Conservation (phyloP, 2,797 vertebrate species). For the Clarias pachynema region DNA sequence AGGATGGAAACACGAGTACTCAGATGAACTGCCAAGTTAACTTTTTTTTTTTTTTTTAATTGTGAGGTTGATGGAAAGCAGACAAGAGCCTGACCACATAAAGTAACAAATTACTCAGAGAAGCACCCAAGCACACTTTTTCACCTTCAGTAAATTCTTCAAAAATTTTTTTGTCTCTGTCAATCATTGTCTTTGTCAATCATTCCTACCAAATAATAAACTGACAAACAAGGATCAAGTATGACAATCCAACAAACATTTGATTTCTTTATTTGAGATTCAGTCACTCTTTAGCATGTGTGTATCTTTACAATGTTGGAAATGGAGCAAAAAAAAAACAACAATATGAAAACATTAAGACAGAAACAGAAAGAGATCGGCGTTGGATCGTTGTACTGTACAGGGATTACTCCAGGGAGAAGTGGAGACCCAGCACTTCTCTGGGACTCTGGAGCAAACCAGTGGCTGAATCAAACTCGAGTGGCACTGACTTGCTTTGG, state of each 20-base stretch:
- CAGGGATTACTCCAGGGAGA: conserved; percentile 73
- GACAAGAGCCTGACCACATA: neutral
- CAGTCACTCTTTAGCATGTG: neutral
- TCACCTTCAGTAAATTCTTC: neutral
- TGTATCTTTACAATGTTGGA: neutral
- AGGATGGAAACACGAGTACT: too few relatives aligned
- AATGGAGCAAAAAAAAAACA: neutral
- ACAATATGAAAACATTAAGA: neutral
- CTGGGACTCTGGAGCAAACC: conserved; percentile 80
- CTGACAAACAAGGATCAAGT: neutral
- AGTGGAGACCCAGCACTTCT: conserved; percentile 80
- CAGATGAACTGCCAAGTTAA: too few relatives aligned
- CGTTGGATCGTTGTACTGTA: neutral
- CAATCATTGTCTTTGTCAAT: neutral
- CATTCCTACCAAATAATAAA: neutral
- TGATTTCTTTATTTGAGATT: neutral
- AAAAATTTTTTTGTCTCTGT: neutral
- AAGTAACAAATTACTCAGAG: neutral
- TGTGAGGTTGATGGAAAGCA: neutral
- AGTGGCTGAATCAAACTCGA: conserved; percentile 84
- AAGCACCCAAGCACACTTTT: neutral
- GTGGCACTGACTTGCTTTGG: conserved; percentile 69
- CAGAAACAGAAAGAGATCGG: neutral
- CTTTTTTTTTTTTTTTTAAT: too few relatives aligned
- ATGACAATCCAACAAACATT: neutral